Percentiles rank a stretch among this genome's conserved stretches.
Evolutionary conservation across 2,113 vertebrate species (phyloP).

Genomic region (Greenwoodochromis staneri): DNA sequence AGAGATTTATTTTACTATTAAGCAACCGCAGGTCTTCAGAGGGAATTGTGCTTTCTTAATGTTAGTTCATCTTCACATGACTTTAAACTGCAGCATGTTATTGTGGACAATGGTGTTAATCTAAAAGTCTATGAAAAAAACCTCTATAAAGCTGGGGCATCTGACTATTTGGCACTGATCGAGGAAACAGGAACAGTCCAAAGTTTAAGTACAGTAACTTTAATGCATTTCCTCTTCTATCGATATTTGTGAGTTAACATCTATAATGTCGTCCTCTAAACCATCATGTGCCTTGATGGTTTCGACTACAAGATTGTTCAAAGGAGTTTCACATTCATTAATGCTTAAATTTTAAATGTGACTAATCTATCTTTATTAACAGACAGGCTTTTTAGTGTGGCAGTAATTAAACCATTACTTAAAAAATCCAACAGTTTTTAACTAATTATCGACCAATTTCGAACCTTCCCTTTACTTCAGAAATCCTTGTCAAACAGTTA

Average conservation of each 20-base stretch:
- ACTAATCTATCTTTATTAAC: neutral
- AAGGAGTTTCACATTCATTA: neutral
- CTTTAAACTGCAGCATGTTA: neutral
- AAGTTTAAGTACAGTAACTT: neutral
- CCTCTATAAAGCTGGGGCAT: neutral
- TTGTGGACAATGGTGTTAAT: neutral
- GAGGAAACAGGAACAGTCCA: neutral
- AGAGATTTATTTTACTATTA: neutral
- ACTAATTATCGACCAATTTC: neutral
- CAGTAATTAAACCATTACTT: neutral
- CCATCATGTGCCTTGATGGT: neutral
- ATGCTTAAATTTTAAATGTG: neutral
- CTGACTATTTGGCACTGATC: accelerated
- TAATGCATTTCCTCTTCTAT: neutral
- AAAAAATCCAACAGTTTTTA: neutral
- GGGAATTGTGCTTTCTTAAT: neutral
- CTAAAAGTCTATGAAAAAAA: neutral
- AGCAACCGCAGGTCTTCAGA: accelerated
- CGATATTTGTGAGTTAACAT: neutral
- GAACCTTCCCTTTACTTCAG: neutral
- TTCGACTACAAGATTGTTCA: neutral
- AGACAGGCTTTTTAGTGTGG: neutral
- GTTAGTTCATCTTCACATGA: neutral
- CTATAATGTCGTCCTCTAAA: neutral
- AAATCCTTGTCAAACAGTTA: neutral